Percentiles rank a stretch among this genome's conserved stretches.
Conservation (phyloP, 2,113 vertebrate species). For the Coreoperca whiteheadi region DNA sequence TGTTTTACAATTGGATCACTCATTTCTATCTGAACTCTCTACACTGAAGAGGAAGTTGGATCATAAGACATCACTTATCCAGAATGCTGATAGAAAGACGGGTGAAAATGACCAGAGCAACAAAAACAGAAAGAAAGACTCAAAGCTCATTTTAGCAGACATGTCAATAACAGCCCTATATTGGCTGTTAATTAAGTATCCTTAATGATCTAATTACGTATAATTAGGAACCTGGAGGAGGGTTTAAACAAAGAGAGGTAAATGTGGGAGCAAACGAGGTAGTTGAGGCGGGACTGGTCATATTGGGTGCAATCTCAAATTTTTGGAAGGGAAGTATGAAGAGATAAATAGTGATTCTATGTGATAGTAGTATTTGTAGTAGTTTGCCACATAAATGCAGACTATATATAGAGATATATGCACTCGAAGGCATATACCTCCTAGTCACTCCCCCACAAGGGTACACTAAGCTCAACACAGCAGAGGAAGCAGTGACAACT, state of each 20-base stretch:
- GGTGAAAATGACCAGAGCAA: background rate
- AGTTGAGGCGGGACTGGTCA: slow-evolving; percentile 8
- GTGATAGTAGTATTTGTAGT: background rate
- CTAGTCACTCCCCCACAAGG: background rate
- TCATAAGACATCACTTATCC: slow-evolving; percentile 4
- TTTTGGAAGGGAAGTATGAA: background rate
- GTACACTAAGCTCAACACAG: background rate
- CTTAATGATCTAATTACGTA: slow-evolving; percentile 63
- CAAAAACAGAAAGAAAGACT: slow-evolving; percentile 5
- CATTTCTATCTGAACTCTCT: slow-evolving; percentile 33
- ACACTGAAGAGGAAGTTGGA: slow-evolving; percentile 33
- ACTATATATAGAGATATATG: background rate
- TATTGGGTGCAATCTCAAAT: background rate
- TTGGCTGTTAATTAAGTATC: slow-evolving; percentile 53
- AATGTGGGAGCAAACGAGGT: slow-evolving; percentile 15
- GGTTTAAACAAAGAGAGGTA: slow-evolving; percentile 10
- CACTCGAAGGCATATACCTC: background rate
- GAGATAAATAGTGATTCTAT: background rate
- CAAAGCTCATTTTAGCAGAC: slow-evolving; percentile 7
- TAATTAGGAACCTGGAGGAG: slow-evolving; percentile 47
- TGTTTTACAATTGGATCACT: slow-evolving; percentile 10
- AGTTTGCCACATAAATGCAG: background rate
- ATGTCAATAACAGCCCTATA: slow-evolving; percentile 35
- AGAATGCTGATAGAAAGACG: slow-evolving; percentile 27
- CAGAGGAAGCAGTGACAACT: background rate